A percentile compares a stretch with the other conserved stretches of the same genome.
Evolutionary conservation across 2,113 vertebrate species (phyloP).

Genomic region (Neomonachus schauinslandi): DNA sequence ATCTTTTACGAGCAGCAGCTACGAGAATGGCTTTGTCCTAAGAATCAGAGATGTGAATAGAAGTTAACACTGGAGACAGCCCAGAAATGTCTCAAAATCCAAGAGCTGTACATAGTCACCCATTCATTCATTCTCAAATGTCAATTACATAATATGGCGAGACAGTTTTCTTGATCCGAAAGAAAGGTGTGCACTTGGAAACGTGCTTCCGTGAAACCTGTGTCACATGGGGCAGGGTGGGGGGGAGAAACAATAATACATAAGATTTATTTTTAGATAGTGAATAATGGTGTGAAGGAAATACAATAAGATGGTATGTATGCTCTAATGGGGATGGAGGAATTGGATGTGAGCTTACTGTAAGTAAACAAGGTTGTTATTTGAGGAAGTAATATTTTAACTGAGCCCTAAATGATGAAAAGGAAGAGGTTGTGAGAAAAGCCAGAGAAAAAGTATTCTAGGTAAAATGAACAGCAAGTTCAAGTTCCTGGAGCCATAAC

Average conservation of each 20-base stretch:
- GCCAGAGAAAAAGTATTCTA: neutral
- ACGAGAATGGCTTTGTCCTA: neutral
- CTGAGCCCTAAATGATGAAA: neutral
- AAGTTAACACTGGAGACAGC: neutral
- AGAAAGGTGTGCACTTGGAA: neutral
- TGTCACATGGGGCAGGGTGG: neutral
- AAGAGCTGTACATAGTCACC: neutral
- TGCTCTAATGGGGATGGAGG: neutral
- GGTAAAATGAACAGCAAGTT: neutral
- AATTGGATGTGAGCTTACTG: neutral
- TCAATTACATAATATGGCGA: neutral
- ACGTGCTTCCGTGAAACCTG: neutral
- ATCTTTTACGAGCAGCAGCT: neutral
- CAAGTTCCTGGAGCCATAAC: neutral
- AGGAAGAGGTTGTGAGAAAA: neutral
- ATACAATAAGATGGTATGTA: neutral
- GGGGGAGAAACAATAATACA: neutral
- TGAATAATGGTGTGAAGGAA: neutral
- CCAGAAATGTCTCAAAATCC: neutral
- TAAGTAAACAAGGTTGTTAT: neutral
- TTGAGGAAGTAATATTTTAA: conserved; percentile 29
- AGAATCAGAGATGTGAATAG: neutral
- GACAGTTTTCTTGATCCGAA: neutral
- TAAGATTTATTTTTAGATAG: neutral
- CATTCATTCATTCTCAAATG: conserved; percentile 4